phyloP scores from a whole-genome alignment of 2,797 vertebrate genomes.

The Myotis daubentonii region DNA sequence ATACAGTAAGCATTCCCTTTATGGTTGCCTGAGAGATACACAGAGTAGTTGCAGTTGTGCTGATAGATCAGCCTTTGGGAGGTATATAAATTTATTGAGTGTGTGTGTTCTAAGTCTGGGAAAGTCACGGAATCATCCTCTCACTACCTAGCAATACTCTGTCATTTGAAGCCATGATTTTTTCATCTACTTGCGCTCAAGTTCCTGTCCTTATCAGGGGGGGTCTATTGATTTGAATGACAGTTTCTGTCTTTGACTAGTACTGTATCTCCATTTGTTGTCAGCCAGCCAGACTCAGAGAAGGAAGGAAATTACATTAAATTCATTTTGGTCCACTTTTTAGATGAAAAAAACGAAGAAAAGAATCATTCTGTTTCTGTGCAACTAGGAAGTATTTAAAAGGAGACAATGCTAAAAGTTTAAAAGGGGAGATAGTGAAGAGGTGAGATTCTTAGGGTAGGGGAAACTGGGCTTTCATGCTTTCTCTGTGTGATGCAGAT shows the following conservation, averaged over 20 bases:
- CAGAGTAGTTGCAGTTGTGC: not conserved
- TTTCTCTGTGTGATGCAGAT: not conserved
- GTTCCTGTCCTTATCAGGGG: not conserved
- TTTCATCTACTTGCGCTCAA: not conserved
- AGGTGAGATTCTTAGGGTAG: not conserved
- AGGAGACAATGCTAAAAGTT: not conserved
- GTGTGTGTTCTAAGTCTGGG: not conserved
- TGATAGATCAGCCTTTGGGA: not conserved
- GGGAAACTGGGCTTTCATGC: not conserved
- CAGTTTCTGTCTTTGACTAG: not conserved
- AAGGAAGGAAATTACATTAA: constrained; percentile 7
- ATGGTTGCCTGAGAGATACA: not conserved
- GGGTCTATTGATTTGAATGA: not conserved
- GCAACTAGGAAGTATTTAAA: not conserved
- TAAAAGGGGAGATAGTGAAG: not conserved
- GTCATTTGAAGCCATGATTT: not conserved
- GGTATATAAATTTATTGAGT: not conserved
- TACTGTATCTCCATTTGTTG: not conserved
- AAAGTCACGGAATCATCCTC: not conserved
- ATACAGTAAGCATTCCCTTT: not conserved
- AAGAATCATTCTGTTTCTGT: not conserved
- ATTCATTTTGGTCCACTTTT: constrained; percentile 5
- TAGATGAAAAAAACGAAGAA: not conserved
- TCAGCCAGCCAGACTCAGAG: not conserved
- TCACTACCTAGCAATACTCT: not conserved